Conservation (phyloP, 2,888 invertebrate genomes). For the Diarsia brunnea region DNA sequence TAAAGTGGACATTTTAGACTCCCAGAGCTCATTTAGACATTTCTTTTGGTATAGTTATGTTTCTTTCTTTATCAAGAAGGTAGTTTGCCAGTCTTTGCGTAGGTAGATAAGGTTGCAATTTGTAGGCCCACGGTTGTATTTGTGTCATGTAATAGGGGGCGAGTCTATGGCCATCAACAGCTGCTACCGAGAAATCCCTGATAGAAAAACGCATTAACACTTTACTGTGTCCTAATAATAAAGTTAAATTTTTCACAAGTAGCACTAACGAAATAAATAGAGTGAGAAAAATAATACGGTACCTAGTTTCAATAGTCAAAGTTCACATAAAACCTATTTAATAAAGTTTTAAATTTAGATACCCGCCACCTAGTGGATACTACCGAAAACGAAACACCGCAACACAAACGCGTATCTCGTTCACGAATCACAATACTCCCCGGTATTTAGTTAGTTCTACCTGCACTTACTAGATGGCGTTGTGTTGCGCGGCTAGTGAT, state of each 20-base stretch:
- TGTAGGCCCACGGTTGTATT: neutral
- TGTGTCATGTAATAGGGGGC: neutral
- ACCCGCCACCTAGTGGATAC: constrained; percentile 52
- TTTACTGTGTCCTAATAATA: neutral
- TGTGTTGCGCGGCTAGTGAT: neutral
- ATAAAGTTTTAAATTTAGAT: neutral
- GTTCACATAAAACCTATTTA: no score
- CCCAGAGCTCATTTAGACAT: neutral
- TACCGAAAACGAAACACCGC: constrained; percentile 5
- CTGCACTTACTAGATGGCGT: constrained; percentile 44
- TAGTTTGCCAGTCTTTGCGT: neutral
- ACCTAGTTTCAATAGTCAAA: neutral
- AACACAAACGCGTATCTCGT: neutral
- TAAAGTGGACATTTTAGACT: no score
- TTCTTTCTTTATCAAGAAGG: constrained; percentile 1
- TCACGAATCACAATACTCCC: neutral
- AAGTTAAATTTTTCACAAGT: neutral
- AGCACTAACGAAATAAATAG: neutral
- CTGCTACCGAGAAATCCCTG: neutral
- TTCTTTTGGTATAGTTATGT: neutral
- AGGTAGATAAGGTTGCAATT: neutral
- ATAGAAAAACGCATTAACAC: neutral
- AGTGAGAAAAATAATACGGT: neutral
- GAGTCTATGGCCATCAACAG: neutral
- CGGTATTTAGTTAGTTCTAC: constrained; percentile 7